A percentile compares a stretch with the other conserved stretches of the same genome.
These are phyloP conservation scores for Anaspis maculata DNA, from an alignment of 2,888 invertebrate species.

Conservation along the genomic window DNA sequence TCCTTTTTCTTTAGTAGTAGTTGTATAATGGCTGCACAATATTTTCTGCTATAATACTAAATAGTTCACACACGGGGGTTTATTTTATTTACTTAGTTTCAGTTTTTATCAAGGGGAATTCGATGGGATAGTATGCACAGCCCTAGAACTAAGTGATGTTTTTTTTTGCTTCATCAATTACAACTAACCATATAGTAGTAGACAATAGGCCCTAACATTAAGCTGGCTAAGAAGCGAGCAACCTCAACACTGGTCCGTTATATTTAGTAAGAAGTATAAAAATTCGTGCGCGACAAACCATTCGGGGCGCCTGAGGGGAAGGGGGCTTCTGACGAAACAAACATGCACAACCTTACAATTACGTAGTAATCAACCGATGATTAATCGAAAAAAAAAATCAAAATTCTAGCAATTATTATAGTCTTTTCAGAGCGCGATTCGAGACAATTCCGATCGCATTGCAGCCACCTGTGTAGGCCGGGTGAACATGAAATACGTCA, in stretches of 20 bases:
- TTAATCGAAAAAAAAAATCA: too few species aligned
- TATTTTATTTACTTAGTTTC: too few species aligned
- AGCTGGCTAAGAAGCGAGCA: conserved; percentile 27
- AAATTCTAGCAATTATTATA: too few species aligned
- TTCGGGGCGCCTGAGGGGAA: too few species aligned
- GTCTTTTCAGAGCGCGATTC: conserved; percentile 25
- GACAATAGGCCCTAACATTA: conserved; percentile 26
- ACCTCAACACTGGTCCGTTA: conserved; percentile 18
- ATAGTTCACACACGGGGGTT: too few species aligned
- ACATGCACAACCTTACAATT: too few species aligned
- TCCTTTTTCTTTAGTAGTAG: conserved; percentile 13
- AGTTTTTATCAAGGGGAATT: conserved; percentile 10
- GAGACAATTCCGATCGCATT: conserved; percentile 39
- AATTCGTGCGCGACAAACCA: conserved; percentile 14
- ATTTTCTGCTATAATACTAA: too few species aligned
- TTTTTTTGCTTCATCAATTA: neutral
- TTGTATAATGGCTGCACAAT: too few species aligned
- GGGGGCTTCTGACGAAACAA: too few species aligned
- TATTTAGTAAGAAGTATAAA: conserved; percentile 14
- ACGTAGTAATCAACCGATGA: too few species aligned
- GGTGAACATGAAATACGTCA: conserved; percentile 22
- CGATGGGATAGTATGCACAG: conserved; percentile 19
- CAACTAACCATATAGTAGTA: conserved; percentile 1
- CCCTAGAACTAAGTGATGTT: conserved; percentile 24
- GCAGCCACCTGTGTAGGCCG: conserved; percentile 34